Evolutionary conservation across 2,113 vertebrate genomes (phyloP), one percentile per base, ranked within the genome.

Genomic region (Polyodon spathula): DNA sequence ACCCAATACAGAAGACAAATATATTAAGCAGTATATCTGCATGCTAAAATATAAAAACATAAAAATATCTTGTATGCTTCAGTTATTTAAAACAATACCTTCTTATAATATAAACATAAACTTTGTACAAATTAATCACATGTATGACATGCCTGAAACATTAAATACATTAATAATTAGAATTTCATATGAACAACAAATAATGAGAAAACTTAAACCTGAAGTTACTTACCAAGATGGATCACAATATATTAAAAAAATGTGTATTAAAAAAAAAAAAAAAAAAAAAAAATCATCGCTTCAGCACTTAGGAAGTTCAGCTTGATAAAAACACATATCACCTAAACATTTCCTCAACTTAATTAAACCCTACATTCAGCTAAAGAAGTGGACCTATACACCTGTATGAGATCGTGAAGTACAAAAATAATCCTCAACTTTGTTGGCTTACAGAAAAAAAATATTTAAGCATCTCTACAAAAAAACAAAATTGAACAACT

Each of bases 371-470:
- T n/a, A n/a, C n/a, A 64, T 74, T 74, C 66, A 68, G 66, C 68
- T 66, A 69, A 59, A 66, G 66, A 73, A 68, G 72, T 63, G 71
- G 71, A 71, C 63, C 77, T 82, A 78, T 68, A n/a, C n/a, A n/a
- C n/a, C n/a, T n/a, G n/a, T n/a, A n/a, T n/a, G n/a, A n/a, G n/a
- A 74, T 64, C 70, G 80, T 70, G 70, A 82, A 69, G 75, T 88
- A 87, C 74, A 87, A 87, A 88, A 88, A 86, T 84, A 88, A 86
- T 84, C 74, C 71, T 81, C 55, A 65, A 76, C 75, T 85, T 65
- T 84, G 75, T 84, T 85, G 84, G 81, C 78, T 79, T 83, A 40
- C 65, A 83, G 71, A 77, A 71, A n/a, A n/a, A 82, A 81, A 76
- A 77, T 79, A 83, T 77, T 81, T 68, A 81, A 76, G 78, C 78